Evolutionary conservation across 2,888 invertebrate genomes (phyloP).

Genomic region (Tenthredo mesomela): DNA sequence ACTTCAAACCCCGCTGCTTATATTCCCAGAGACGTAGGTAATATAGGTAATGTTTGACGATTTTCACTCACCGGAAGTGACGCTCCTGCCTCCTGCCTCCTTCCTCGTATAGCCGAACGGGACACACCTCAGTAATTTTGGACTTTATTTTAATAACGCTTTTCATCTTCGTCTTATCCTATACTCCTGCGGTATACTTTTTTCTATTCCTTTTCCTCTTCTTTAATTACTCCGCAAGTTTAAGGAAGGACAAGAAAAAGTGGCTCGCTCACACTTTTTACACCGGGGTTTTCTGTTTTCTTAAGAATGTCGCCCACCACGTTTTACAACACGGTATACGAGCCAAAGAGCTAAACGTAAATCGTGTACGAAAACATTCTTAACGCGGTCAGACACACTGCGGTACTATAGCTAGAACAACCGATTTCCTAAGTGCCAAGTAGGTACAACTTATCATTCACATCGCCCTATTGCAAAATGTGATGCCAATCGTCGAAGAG

Average conservation of each 20-base stretch:
- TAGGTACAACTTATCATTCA: background rate
- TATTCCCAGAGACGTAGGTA: background rate
- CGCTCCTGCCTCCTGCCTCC: constrained; percentile 30
- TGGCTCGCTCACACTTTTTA: background rate
- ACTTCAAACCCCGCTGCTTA: background rate
- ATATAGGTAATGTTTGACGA: background rate
- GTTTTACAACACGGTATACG: background rate
- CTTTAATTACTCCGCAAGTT: constrained; percentile 2
- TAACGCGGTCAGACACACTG: background rate
- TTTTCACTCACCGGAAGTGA: constrained; percentile 45
- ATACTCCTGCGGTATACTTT: background rate
- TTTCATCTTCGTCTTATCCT: background rate
- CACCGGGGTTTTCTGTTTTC: constrained; percentile 28
- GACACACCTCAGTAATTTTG: constrained; percentile 50
- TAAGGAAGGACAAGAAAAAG: background rate
- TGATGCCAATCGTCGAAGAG: no score
- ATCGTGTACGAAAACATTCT: background rate
- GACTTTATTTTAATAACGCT: constrained; percentile 49
- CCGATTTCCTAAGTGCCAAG: background rate
- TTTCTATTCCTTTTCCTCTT: constrained; percentile 11
- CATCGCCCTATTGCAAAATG: background rate
- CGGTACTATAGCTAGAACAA: background rate
- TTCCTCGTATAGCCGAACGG: no score
- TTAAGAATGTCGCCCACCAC: constrained; percentile 40
- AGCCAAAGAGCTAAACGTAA: background rate